A percentile compares a stretch with the other conserved stretches of the same genome.
These are phyloP conservation scores for Aspiorhynchus laticeps DNA, from an alignment of 2,113 vertebrate species.

Conservation along the genomic window DNA sequence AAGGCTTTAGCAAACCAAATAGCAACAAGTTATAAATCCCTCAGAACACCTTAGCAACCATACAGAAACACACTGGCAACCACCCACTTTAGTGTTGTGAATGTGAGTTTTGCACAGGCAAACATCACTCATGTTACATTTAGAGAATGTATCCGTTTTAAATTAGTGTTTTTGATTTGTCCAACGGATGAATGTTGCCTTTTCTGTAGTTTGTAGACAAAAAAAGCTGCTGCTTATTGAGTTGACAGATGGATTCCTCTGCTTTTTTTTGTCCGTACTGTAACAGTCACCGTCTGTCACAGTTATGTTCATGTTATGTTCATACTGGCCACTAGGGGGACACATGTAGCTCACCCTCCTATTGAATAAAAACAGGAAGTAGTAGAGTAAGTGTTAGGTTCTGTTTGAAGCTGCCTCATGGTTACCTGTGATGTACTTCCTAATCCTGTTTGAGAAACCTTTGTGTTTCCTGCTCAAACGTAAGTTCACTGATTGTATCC, in stretches of 20 bases:
- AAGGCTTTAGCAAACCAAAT: background rate
- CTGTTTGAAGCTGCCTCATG: no score
- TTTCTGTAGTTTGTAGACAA: background rate
- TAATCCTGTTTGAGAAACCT: no score
- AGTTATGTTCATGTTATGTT: no score
- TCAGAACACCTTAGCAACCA: background rate
- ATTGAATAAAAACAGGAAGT: no score
- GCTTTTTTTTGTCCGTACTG: slow-evolving; percentile 23
- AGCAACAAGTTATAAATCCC: background rate
- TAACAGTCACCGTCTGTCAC: no score
- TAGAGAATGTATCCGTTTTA: background rate
- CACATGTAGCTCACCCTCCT: no score
- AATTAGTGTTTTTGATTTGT: background rate
- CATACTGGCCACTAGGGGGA: no score
- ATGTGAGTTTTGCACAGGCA: background rate
- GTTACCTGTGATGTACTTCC: no score
- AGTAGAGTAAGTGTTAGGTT: no score
- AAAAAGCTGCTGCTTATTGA: slow-evolving; percentile 2
- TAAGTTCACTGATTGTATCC: no score
- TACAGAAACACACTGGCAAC: background rate
- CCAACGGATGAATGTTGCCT: background rate
- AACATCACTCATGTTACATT: background rate
- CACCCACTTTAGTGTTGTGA: background rate
- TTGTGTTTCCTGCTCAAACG: no score
- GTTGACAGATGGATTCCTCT: background rate